Evolutionary conservation across 2,797 vertebrate genomes (phyloP), one percentile per base, ranked within the genome.

Genomic region (Anabacerthia variegaticeps): DNA sequence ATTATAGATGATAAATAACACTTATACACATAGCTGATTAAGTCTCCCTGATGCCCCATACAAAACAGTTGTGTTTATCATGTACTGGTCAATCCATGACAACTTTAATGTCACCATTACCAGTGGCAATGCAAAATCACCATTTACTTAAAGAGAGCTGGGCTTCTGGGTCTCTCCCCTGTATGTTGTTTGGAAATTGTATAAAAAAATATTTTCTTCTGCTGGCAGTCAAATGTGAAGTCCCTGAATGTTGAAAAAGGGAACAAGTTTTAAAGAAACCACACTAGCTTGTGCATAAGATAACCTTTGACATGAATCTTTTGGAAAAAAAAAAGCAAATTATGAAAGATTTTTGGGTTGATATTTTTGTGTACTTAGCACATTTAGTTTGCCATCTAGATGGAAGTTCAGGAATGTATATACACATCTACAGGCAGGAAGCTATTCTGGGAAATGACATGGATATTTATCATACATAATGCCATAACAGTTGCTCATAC

Each of bases 1-100:
- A 76, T 94, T 95, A 65, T 46, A 84, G 54, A 92, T 75, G 58
- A 65, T 91, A 91, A 92, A 92, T 96, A 59, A 63, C 54, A 65
- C 73, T 77, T 92, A 39, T 91, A 16, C 56, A 69, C 80, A 68
- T 52, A 62, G 72, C 58, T 97, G 68, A 89, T 85, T 92, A 68
- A 86, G 26, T 91, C 52, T 83, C 69, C 71, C 55, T 92, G 6
- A 5, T 67, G 96, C 63, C 34, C 65, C 71, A 62, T 79, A 20
- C 51, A 68, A 55, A 91, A 22, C 46, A 89, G 55, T 46, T 85
- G 49, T 84, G 24, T 62, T 14, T 12, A 48, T 36, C 66, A 52
- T 16, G 44, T 82, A 72, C 74, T 27, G 37, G 65, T 76, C 82
- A 67, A 7, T 34, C 37, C 59, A n/a, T 85, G 65, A 54, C 23